A percentile compares a stretch with the other conserved stretches of the same genome.
These are phyloP conservation scores for Dicrostonyx torquatus DNA, from an alignment of 2,797 vertebrate species.

Conservation along the genomic window DNA sequence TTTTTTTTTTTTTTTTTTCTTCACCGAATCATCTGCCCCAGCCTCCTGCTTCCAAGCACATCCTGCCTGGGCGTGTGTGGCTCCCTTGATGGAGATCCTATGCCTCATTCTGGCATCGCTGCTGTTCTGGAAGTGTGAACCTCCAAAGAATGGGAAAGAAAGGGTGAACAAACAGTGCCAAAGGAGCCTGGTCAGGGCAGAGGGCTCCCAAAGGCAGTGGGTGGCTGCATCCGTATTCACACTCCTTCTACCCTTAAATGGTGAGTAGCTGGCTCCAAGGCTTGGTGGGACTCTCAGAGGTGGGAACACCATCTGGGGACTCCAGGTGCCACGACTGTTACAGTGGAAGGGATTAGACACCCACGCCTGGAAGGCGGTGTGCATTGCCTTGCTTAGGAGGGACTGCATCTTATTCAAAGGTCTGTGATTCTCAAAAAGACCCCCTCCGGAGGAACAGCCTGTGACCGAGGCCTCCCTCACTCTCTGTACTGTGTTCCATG, in stretches of 20 bases:
- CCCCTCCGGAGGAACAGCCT: neutral
- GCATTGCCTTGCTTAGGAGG: neutral
- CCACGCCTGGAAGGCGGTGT: neutral
- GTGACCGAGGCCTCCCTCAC: neutral
- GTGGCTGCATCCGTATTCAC: too few relatives aligned
- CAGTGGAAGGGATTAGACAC: neutral
- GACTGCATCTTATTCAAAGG: neutral
- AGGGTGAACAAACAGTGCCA: neutral
- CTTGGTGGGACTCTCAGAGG: neutral
- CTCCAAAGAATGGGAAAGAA: constrained; percentile 27
- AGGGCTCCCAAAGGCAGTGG: neutral
- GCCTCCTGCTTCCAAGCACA: constrained; percentile 40
- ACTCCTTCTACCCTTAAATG: neutral
- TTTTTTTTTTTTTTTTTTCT: neutral
- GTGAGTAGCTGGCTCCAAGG: neutral
- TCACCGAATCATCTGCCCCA: constrained; percentile 52
- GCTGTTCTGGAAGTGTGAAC: neutral
- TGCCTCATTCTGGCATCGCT: neutral
- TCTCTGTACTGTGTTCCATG: neutral
- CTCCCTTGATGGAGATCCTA: neutral
- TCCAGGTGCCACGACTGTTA: neutral
- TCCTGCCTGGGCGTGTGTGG: constrained; percentile 22
- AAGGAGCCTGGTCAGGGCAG: neutral
- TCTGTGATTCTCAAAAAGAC: neutral
- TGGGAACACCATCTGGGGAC: neutral